Percentiles rank a stretch among this genome's conserved stretches.
Conservation (phyloP, 2,797 vertebrate genomes). For the Lophotriccus pileatus region DNA sequence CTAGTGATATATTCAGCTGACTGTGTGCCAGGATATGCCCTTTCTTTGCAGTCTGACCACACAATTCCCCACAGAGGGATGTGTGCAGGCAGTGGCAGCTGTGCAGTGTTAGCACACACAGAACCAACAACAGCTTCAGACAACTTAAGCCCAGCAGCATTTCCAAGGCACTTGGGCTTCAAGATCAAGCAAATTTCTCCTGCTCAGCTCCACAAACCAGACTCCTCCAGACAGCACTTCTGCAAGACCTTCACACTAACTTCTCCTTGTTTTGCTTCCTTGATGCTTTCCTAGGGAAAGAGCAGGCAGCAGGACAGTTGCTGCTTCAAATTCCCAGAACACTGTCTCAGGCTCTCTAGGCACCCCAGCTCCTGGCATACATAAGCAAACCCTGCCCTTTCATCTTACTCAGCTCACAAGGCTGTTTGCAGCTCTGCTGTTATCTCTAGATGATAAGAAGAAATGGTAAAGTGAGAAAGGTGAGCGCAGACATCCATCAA, state of each 20-base stretch:
- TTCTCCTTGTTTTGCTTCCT: background rate
- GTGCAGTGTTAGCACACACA: background rate
- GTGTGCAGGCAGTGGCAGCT: rapidly evolving
- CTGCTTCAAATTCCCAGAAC: background rate
- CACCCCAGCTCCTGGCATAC: background rate
- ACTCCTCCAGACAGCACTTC: background rate
- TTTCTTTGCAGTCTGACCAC: background rate
- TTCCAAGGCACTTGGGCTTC: background rate
- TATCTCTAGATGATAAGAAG: background rate
- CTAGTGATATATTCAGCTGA: background rate
- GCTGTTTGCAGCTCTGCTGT: background rate
- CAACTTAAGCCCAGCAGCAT: background rate
- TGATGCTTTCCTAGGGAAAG: background rate
- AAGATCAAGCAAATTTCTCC: background rate
- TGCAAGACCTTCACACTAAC: background rate
- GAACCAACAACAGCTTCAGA: background rate
- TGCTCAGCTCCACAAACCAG: background rate
- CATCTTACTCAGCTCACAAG: background rate
- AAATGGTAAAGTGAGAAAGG: background rate
- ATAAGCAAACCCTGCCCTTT: background rate
- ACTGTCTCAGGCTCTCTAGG: background rate
- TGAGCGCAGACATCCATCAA: rapidly evolving
- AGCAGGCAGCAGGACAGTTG: background rate
- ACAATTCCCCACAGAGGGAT: rapidly evolving
- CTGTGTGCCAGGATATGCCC: background rate